A percentile compares a stretch with the other conserved stretches of the same genome.
phyloP scores from a whole-genome alignment of 2,888 invertebrate species.

The Podotricha telesiphe region DNA sequence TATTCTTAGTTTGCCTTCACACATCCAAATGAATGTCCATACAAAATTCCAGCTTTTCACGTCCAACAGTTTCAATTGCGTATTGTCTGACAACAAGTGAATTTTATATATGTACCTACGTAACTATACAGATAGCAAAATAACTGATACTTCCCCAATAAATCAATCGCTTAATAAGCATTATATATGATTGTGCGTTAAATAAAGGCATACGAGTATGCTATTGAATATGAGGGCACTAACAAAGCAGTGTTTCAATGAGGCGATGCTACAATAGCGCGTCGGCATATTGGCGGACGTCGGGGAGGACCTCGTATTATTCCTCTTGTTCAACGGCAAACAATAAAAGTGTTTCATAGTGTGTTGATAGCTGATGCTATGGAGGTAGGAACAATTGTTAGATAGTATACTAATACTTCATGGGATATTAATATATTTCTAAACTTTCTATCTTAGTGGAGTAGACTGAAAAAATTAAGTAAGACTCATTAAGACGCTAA shows the following conservation, averaged over 20 bases:
- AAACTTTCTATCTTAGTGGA: no score
- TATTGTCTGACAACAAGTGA: no score
- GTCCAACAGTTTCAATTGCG: no score
- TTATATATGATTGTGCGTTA: background rate
- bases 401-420: background rate
- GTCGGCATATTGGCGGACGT: conserved; percentile 33
- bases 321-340: conserved; percentile 16
- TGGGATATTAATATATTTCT: background rate
- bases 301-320: conserved; percentile 1
- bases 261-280: conserved; percentile 27
- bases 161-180: conserved; percentile 3
- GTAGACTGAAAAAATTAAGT: no score
- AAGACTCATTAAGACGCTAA: no score
- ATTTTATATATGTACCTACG: no score
- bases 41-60: no score
- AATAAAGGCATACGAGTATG: background rate
- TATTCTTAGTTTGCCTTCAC: no score
- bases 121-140: background rate
- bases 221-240: background rate
- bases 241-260: conserved; percentile 24
- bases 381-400: background rate
- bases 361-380: background rate
- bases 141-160: background rate
- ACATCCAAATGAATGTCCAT: no score
- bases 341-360: conserved; percentile 20